These are phyloP conservation scores for Cavia porcellus DNA, from an alignment of 2,113 vertebrate species.

Conservation along the genomic window DNA sequence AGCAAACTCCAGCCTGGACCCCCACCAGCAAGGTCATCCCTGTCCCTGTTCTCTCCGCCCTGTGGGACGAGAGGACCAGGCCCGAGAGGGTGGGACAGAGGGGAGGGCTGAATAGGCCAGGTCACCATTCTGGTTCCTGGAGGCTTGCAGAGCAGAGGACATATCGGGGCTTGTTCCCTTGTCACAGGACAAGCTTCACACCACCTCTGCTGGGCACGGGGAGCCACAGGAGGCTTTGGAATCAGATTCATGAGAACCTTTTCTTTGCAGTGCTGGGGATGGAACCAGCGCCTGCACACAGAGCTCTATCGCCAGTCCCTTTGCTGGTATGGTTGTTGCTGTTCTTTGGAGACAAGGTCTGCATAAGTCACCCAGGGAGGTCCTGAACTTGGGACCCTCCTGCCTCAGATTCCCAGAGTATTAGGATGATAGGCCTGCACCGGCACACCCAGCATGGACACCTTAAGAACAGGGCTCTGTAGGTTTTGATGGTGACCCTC, in stretches of 20 bases:
- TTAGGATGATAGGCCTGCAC: background rate
- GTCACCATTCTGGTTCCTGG: background rate
- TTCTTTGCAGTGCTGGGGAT: background rate
- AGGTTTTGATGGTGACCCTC: background rate
- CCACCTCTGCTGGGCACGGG: background rate
- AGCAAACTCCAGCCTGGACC: background rate
- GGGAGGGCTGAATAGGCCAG: background rate
- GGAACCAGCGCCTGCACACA: background rate
- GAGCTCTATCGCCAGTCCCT: background rate
- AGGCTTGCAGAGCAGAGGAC: background rate
- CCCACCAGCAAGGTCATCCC: background rate
- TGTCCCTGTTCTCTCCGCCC: no score
- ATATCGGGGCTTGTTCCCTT: background rate
- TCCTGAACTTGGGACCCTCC: background rate
- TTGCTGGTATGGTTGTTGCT: background rate
- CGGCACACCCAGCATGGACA: background rate
- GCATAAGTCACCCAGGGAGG: background rate
- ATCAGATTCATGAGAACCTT: background rate
- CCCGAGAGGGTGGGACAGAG: no score
- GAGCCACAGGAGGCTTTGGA: background rate
- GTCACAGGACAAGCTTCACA: background rate
- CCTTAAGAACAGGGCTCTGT: background rate
- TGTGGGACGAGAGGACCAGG: background rate
- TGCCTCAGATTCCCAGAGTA: background rate
- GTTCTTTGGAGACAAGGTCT: background rate